These are phyloP conservation scores for Caracal caracal DNA, from an alignment of 2,113 vertebrate genomes.

Conservation along the genomic window DNA sequence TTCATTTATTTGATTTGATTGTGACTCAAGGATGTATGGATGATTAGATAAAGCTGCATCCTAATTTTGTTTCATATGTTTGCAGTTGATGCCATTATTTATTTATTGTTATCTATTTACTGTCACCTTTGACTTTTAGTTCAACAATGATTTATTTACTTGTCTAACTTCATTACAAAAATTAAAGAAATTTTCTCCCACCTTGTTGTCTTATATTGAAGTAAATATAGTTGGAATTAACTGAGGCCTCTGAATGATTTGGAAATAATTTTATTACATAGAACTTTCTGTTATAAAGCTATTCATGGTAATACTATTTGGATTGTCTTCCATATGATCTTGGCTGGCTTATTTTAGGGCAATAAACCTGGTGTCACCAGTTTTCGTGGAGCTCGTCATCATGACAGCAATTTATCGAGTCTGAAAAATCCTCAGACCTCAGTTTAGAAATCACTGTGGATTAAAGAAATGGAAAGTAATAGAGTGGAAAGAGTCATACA, in stretches of 20 bases:
- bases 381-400: neutral
- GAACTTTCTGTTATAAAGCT: neutral
- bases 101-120: neutral
- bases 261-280: neutral
- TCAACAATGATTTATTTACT: conserved; percentile 13
- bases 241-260: neutral
- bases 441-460: neutral
- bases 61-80: conserved; percentile 43
- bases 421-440: neutral
- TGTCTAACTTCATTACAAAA: neutral
- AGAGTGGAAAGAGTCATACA: neutral
- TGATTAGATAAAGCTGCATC: conserved; percentile 11
- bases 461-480: neutral
- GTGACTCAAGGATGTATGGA: neutral
- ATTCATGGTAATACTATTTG: neutral
- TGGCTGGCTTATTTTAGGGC: conserved; percentile 18
- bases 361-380: neutral
- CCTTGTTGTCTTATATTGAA: conserved; percentile 20
- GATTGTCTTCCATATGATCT: neutral
- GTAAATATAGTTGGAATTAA: neutral
- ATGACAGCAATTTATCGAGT: neutral
- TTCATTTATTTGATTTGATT: neutral
- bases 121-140: neutral
- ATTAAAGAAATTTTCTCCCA: neutral
- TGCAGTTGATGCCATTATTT: neutral